Conservation (phyloP, 64 coral and sea anemone species). For the Trachythela sp. region DNA sequence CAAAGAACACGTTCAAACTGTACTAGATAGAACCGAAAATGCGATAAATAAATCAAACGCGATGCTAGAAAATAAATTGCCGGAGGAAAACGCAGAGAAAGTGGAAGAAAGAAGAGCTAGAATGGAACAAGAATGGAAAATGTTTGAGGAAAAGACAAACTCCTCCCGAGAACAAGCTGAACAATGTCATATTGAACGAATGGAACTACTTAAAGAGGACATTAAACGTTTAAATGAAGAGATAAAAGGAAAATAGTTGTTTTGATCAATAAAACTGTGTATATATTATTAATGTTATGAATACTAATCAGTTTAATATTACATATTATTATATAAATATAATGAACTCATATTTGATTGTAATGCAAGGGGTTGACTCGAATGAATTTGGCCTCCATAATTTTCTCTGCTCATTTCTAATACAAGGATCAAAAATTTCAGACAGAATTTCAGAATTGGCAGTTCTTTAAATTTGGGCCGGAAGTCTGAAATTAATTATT, state of each 20-base stretch:
- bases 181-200: constrained; percentile 4
- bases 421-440: too few species aligned
- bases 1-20: not conserved
- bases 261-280: too few species aligned
- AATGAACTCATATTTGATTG: too few species aligned
- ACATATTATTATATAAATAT: too few species aligned
- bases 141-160: not conserved
- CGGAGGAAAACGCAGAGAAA: constrained; percentile 9
- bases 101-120: not conserved
- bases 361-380: too few species aligned
- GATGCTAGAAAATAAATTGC: not conserved
- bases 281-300: too few species aligned
- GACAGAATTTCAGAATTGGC: too few species aligned
- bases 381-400: too few species aligned
- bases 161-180: not conserved
- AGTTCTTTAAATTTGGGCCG: too few species aligned
- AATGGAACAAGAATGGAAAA: not conserved
- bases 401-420: too few species aligned
- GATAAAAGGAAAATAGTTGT: not conserved
- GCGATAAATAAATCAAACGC: not conserved
- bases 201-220: not conserved
- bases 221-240: not conserved
- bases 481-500: too few species aligned
- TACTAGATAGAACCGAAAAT: not conserved
- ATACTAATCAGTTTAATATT: too few species aligned